Evolutionary conservation across 1,140 invertebrate species (phyloP).

Genomic region (Hypsibius dujardini): DNA sequence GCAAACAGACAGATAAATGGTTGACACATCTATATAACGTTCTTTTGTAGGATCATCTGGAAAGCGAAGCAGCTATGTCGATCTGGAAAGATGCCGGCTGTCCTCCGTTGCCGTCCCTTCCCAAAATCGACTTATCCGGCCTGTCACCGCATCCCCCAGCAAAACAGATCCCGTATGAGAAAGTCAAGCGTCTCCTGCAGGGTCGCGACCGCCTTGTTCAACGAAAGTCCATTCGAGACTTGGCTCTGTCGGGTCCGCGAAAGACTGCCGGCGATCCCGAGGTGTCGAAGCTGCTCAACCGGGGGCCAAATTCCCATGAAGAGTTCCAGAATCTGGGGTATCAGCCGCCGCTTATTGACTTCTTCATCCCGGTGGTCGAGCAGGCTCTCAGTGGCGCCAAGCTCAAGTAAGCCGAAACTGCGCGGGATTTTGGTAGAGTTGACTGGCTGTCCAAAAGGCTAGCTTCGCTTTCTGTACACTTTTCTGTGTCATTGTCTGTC

Average conservation of each 20-base stretch:
- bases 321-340: constrained; percentile 13
- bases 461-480: too few relatives aligned
- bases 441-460: too few relatives aligned
- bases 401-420: too few relatives aligned
- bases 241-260: background rate
- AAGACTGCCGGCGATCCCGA: constrained; percentile 5
- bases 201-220: constrained; percentile 13
- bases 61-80: constrained; percentile 3
- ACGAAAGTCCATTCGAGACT: constrained; percentile 16
- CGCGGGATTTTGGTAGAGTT: too few relatives aligned
- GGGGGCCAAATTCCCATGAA: constrained; percentile 8
- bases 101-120: background rate
- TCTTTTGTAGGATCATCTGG: constrained; percentile 10
- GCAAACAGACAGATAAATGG: too few relatives aligned
- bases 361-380: constrained; percentile 5
- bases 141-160: background rate
- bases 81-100: constrained; percentile 2
- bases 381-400: background rate
- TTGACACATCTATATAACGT: background rate
- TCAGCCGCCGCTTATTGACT: background rate
- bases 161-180: background rate
- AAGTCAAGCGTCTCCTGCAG: constrained; percentile 4
- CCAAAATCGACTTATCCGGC: background rate
- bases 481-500: too few relatives aligned
- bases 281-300: background rate